A percentile compares a stretch with the other conserved stretches of the same genome.
Evolutionary conservation across 2,888 invertebrate genomes (phyloP).

Genomic region (Graphium colonna): DNA sequence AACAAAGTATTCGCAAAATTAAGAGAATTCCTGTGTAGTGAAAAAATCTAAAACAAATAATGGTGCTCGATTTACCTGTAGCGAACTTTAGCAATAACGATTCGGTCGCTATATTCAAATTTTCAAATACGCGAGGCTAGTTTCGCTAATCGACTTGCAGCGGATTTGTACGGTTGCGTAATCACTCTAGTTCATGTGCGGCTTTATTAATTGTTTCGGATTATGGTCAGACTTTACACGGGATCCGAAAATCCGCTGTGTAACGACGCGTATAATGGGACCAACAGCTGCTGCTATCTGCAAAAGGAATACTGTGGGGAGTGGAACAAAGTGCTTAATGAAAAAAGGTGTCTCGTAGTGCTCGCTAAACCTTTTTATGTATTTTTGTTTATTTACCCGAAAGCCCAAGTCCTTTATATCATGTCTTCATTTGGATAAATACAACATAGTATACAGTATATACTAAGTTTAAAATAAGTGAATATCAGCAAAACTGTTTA

Average conservation of each 20-base stretch:
- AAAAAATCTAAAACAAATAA: too few relatives aligned
- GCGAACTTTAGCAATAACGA: too few relatives aligned
- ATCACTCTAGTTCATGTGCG: background rate
- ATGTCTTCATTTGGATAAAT: too few relatives aligned
- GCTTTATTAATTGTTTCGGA: background rate
- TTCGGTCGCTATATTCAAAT: background rate
- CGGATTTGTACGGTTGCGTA: background rate
- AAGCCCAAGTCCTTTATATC: too few relatives aligned
- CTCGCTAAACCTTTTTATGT: background rate
- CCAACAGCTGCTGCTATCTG: background rate
- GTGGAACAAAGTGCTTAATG: background rate
- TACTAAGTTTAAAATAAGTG: too few relatives aligned
- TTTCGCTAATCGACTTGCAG: background rate
- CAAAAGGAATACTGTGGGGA: background rate
- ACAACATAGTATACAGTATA: too few relatives aligned
- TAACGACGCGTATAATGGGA: background rate
- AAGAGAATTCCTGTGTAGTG: too few relatives aligned
- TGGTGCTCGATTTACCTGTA: too few relatives aligned
- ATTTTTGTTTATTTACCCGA: too few relatives aligned
- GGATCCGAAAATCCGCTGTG: conserved; percentile 1
- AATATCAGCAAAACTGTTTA: too few relatives aligned
- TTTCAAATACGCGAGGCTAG: background rate
- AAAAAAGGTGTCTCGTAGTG: background rate
- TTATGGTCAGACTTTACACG: background rate
- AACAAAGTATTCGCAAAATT: too few relatives aligned